These are phyloP conservation scores for Hypanus sabinus DNA, from an alignment of 2,113 vertebrate genomes.

Conservation along the genomic window DNA sequence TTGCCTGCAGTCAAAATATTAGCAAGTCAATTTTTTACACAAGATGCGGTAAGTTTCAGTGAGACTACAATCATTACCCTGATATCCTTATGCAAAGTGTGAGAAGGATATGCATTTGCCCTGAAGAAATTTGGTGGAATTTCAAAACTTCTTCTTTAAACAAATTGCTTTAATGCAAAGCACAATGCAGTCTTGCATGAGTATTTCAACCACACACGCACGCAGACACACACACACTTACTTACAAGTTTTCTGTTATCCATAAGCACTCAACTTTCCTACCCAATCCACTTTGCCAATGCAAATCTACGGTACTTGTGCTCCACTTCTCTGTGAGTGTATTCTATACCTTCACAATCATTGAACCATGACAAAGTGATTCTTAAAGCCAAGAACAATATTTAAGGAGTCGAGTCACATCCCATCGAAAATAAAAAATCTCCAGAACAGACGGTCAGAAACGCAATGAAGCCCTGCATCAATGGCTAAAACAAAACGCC, in stretches of 20 bases:
- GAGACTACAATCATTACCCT: background rate
- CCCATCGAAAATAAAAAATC: too few species aligned
- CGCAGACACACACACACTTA: background rate
- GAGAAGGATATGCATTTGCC: background rate
- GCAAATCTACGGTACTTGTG: background rate
- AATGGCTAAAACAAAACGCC: too few species aligned
- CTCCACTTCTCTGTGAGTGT: background rate
- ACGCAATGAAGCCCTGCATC: too few species aligned
- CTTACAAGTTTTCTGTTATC: background rate
- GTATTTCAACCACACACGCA: background rate
- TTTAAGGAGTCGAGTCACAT: constrained; percentile 24
- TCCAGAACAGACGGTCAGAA: too few species aligned
- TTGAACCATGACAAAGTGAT: background rate
- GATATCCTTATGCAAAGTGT: background rate
- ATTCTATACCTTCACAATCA: too few species aligned
- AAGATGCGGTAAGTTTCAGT: too few species aligned
- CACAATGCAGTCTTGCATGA: background rate
- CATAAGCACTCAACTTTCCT: background rate
- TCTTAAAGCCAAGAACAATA: constrained; percentile 1
- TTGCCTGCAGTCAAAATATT: background rate
- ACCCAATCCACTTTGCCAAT: background rate
- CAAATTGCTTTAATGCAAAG: background rate
- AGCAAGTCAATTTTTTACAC: background rate
- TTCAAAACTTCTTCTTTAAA: background rate
- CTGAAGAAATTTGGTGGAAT: background rate